Percentiles rank a stretch among this genome's conserved stretches.
These are phyloP conservation scores for Strix occidentalis DNA, from an alignment of 2,797 vertebrate species.

Conservation along the genomic window DNA sequence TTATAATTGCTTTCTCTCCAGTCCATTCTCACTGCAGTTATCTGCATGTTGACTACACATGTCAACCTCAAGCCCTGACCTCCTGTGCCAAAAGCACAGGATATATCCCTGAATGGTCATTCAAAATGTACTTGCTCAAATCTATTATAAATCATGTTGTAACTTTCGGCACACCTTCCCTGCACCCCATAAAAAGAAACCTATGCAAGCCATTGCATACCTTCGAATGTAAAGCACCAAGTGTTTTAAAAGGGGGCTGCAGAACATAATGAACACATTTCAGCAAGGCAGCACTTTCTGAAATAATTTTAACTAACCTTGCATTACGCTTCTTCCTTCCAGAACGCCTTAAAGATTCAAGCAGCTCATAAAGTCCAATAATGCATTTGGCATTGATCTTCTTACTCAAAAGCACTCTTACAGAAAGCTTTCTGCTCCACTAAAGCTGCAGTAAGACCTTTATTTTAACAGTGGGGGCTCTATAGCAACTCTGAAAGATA, in stretches of 20 bases:
- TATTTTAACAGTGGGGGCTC: neutral
- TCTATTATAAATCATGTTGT: neutral
- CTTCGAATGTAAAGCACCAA: neutral
- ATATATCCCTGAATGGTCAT: neutral
- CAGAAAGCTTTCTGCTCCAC: neutral
- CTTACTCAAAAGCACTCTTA: neutral
- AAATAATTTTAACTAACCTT: constrained; percentile 1
- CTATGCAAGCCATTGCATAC: neutral
- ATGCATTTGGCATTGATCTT: constrained; percentile 46
- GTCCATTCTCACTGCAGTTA: neutral
- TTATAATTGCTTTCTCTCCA: neutral
- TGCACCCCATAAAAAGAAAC: neutral
- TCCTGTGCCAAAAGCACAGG: neutral
- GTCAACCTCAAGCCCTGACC: neutral
- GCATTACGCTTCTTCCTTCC: neutral
- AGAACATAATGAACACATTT: neutral
- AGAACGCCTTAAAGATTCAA: neutral
- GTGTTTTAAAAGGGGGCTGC: neutral
- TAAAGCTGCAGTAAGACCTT: constrained; percentile 19
- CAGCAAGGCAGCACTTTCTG: neutral
- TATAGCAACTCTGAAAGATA: neutral
- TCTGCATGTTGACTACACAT: neutral
- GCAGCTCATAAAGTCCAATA: constrained; percentile 31
- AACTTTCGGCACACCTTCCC: neutral
- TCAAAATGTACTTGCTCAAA: neutral